Evolutionary conservation across 1,140 invertebrate species (phyloP), one percentile per base, ranked within the genome.

Genomic region (Dendroctonus ponderosae): DNA sequence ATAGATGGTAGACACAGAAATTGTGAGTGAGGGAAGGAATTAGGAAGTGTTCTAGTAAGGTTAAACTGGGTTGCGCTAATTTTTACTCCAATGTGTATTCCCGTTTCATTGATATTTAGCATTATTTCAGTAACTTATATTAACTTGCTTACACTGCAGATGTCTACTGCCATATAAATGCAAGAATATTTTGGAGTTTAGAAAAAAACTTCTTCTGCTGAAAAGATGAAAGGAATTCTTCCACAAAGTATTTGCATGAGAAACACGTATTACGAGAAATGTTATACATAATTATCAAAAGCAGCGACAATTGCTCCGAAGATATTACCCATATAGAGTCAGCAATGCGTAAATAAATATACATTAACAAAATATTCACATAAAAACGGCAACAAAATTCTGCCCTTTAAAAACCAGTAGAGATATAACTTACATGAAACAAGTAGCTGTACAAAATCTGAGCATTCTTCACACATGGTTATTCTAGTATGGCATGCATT

Each of bases 401-500:
- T 54, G 42, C 51, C 48, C 50, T 53, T 54, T 51, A 53, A 14
- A 52, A 12, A 52, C 14, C 50, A 9, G n/a, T 0, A 6, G 37
- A 52, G 12, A 80, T 78, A 79, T 79, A 77, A 83, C 87, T 89
- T 86, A 89, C 88, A 89, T 78, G 87, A 86, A 77, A 87, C 81
- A 80, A 90, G 84, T 81, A 89, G 85, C 80, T 89, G 86, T 79
- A 88, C 84, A 83, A 90, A 90, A 79, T 90, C 87, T 71, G 86
- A 86, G 82, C 88, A 90, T 82, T 88, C 86, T 87, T 90, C 87
- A 84, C 88, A 90, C 88, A 90, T 90, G 43, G 68, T 70, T 68
- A 70, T n/a, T 15, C 42, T 15, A 12, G 8, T 46, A 46, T 11
- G 8, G 43, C 43, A 26, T 26, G 4, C 8, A 12, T 46, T 12